Evolutionary conservation across 2,113 vertebrate genomes (phyloP).

Genomic region (Boulengeromyrus knoepffleri): DNA sequence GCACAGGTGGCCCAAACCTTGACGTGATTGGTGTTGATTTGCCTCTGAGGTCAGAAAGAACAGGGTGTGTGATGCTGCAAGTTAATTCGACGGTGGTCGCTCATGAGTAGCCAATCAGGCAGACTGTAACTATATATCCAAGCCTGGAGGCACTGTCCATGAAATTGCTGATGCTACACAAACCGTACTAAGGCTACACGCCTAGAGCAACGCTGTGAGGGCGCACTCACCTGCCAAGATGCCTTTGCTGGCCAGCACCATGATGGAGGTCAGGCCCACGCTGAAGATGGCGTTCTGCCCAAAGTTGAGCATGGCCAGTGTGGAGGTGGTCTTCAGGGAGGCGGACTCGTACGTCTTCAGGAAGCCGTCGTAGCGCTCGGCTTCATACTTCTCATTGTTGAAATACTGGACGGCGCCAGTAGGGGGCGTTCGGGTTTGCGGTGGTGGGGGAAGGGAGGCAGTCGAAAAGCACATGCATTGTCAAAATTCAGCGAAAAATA

Average conservation of each 20-base stretch:
- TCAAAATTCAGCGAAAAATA: background rate
- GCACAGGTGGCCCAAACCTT: background rate
- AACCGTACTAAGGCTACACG: background rate
- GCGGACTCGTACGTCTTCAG: conserved; percentile 84
- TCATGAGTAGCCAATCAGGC: background rate
- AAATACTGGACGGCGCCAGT: conserved; percentile 72
- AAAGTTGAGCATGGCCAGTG: conserved; percentile 91
- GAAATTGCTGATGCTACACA: background rate
- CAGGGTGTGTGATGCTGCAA: background rate
- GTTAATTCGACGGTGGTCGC: background rate
- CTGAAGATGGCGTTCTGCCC: conserved; percentile 92
- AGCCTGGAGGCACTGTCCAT: background rate
- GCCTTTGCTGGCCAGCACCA: conserved; percentile 90
- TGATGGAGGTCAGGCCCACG: conserved; percentile 80
- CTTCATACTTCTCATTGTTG: conserved; percentile 97
- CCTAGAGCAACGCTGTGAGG: background rate
- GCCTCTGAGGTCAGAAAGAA: background rate
- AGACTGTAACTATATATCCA: background rate
- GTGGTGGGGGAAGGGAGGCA: background rate
- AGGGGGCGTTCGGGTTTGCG: background rate
- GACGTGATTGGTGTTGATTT: background rate
- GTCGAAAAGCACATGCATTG: conserved; percentile 15
- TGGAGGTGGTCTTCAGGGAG: conserved; percentile 89
- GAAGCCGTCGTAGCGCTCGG: conserved; percentile 80
- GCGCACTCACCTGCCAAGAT: conserved; percentile 78